Evolutionary conservation across 2,888 invertebrate species (phyloP).

Genomic region (Oxyscelio sp.): DNA sequence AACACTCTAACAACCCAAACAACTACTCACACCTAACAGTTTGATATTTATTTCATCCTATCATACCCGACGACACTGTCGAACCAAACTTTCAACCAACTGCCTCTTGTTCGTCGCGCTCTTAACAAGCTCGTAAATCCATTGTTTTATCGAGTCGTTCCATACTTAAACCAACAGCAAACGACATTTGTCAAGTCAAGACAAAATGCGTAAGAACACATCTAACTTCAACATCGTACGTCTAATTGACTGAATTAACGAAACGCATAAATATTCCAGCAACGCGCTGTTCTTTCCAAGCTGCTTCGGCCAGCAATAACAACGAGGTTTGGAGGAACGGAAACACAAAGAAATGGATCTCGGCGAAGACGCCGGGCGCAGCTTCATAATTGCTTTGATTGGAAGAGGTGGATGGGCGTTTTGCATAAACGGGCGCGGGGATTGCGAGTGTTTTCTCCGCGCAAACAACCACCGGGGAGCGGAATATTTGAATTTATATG

Average conservation of each 20-base stretch:
- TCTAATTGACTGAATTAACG: slow-evolving; percentile 59
- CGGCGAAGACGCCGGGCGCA: slow-evolving; percentile 16
- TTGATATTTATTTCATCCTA: too few relatives aligned
- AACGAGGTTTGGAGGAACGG: background rate
- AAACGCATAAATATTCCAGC: slow-evolving; percentile 45
- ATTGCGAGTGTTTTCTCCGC: slow-evolving; percentile 37
- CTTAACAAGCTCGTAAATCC: slow-evolving; percentile 29
- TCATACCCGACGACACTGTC: too few relatives aligned
- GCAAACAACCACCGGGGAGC: slow-evolving; percentile 49
- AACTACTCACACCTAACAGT: too few relatives aligned
- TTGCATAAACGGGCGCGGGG: slow-evolving; percentile 56
- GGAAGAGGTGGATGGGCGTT: slow-evolving; percentile 29
- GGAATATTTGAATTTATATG: slow-evolving; percentile 63
- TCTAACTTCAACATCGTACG: slow-evolving; percentile 14
- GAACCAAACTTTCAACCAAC: too few relatives aligned
- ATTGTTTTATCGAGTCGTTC: slow-evolving; percentile 31
- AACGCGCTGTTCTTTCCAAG: slow-evolving; percentile 19
- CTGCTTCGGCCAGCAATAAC: background rate
- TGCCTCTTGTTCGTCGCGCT: background rate
- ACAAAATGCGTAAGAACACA: slow-evolving; percentile 46
- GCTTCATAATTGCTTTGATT: slow-evolving; percentile 54
- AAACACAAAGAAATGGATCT: slow-evolving; percentile 32
- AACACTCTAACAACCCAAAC: too few relatives aligned
- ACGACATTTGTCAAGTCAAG: slow-evolving; percentile 15
- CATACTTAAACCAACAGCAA: slow-evolving; percentile 5